Conservation (phyloP, 2,113 vertebrate species). For the Tor tambroides region DNA sequence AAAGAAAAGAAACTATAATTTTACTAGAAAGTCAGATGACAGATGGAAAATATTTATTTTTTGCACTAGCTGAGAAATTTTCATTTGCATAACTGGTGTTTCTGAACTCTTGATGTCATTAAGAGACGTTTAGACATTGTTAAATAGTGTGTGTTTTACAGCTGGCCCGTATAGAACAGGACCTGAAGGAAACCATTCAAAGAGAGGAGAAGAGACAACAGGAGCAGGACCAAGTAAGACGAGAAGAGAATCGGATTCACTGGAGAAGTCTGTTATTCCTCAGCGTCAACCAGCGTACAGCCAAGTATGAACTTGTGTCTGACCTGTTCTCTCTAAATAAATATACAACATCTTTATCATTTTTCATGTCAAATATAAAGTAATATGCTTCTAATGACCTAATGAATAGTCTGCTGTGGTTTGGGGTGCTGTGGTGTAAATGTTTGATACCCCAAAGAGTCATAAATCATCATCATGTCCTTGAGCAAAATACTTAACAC, state of each 20-base stretch:
- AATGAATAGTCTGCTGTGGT: neutral
- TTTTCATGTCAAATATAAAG: neutral
- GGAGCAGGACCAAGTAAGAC: conserved; percentile 64
- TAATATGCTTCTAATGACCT: neutral
- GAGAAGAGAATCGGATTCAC: conserved; percentile 72
- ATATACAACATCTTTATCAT: neutral
- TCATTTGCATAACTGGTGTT: neutral
- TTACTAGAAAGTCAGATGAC: neutral
- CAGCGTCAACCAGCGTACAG: conserved; percentile 72
- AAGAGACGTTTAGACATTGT: neutral
- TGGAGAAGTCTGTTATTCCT: conserved; percentile 73
- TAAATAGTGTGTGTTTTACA: conserved; percentile 7
- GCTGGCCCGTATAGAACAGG: conserved; percentile 66
- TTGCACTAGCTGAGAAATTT: neutral
- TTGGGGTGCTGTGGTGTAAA: neutral
- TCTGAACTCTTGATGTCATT: neutral
- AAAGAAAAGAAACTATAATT: neutral
- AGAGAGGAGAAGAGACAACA: conserved; percentile 64
- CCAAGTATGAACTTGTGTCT: conserved; percentile 68
- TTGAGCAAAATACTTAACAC: neutral
- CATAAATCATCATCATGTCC: neutral
- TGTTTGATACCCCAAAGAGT: neutral
- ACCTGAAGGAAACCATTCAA: conserved; percentile 68
- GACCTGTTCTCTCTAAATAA: neutral
- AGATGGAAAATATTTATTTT: no score